phyloP scores from a whole-genome alignment of 2,113 vertebrate species.

The Alectura lathami region DNA sequence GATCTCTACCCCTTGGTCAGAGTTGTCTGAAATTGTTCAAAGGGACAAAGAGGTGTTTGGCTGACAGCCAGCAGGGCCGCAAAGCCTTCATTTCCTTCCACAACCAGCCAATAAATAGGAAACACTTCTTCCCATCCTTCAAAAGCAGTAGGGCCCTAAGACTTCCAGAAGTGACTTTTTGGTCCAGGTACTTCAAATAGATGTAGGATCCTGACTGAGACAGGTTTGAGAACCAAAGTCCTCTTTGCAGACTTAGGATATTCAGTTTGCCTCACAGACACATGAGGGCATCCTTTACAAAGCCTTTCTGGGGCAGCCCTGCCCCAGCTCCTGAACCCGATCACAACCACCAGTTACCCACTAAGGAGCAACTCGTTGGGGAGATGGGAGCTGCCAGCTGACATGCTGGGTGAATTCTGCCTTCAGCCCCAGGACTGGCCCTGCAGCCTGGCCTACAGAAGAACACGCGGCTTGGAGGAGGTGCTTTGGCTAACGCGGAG shows the following conservation, averaged over 20 bases:
- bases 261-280: background rate
- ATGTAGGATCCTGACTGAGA: background rate
- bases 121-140: background rate
- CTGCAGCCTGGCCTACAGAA: background rate
- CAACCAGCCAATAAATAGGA: background rate
- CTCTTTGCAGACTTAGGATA: background rate
- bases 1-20: background rate
- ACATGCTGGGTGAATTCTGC: background rate
- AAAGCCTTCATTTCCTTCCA: background rate
- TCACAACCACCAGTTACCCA: background rate
- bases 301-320: background rate
- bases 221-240: background rate
- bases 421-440: background rate
- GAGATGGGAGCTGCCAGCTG: background rate
- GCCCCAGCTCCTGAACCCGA: background rate
- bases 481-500: background rate
- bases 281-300: background rate
- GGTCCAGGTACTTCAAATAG: background rate
- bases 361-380: background rate
- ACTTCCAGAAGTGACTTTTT: background rate
- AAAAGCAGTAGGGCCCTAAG: background rate
- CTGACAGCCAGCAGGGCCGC: background rate
- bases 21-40: background rate
- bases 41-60: background rate
- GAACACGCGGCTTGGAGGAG: background rate